Percentiles rank a stretch among this genome's conserved stretches.
phyloP scores from a whole-genome alignment of 2,113 vertebrate genomes.

The Mustela nigripes region DNA sequence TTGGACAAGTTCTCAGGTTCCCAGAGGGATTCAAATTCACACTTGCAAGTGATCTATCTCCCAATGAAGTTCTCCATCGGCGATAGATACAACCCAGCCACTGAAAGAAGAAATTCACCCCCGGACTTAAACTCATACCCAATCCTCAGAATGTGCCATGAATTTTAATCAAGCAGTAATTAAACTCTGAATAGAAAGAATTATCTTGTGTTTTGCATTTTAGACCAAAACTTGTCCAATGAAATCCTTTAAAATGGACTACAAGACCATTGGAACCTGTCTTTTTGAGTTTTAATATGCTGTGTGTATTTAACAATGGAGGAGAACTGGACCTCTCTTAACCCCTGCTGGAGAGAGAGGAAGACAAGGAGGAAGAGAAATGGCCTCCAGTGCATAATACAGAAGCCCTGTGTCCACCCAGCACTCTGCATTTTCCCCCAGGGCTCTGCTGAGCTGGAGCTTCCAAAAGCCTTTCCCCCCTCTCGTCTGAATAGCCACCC shows the following conservation, averaged over 20 bases:
- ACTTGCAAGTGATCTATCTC: neutral
- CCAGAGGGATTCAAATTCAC: neutral
- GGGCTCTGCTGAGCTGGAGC: neutral
- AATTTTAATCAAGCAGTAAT: neutral
- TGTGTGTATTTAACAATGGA: neutral
- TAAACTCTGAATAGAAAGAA: neutral
- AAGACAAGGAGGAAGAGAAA: neutral
- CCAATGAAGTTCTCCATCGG: neutral
- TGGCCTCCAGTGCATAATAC: accelerated
- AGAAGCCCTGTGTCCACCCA: accelerated
- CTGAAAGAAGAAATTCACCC: neutral
- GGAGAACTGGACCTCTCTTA: neutral
- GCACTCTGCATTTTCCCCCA: too few relatives aligned
- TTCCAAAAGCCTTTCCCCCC: neutral
- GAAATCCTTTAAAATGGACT: neutral
- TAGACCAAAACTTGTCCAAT: neutral
- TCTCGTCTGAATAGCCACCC: neutral
- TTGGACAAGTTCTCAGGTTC: neutral
- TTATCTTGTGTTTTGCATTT: neutral
- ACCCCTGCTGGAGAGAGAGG: neutral
- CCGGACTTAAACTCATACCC: neutral
- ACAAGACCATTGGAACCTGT: neutral
- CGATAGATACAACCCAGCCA: neutral
- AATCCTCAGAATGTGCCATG: neutral
- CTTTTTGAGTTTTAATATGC: neutral